Evolutionary conservation across 2,113 vertebrate genomes (phyloP), one percentile per base, ranked within the genome.

Genomic region (Periophthalmus modestus): DNA sequence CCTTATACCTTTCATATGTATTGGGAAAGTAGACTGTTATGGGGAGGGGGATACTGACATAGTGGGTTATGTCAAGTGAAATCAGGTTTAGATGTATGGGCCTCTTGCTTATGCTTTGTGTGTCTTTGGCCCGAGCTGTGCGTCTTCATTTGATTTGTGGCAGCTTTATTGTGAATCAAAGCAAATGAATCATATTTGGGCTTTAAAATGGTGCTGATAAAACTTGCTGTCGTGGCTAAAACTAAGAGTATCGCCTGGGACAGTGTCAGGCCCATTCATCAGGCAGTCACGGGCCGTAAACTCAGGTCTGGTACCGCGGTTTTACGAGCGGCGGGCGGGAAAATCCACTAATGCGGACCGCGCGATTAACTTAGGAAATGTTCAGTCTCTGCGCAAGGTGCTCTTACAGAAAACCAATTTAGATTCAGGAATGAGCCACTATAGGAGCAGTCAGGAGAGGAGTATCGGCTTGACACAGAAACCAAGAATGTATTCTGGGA

Each of bases 321-420:
- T 67, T 58, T 63, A 77, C 54, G 48, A 39, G 50, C 68, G 10
- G 19, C n/a, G 72, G 54, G 33, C 19, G 24, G 46, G 47, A 12
- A 28, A 36, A 9, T 33, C 52, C 24, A 2, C 66, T 69, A 43
- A 48, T 55, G 61, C 77, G 57, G 50, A 7, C 12, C 13, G 18
- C 59, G 46, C 62, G 5, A 73, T 82, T 75, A 75, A 80, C 66
- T 80, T 2, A 36, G 0, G 34, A 68, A 39, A 47, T 34, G 68
- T 58, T n/a, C 71, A 57, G 43, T 10, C 72, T 66, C 33, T 21
- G 21, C 11, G 47, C 33, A 43, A 57, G 73, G 23, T 0, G 59
- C 74, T 58, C 71, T 57, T 69, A 62, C 54, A 23, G 61, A 72
- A 74, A 82, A 68, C 57, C 67, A 1, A 74, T 74, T 74, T 69